These are phyloP conservation scores for Orestias chungarensis DNA, from an alignment of 2,797 vertebrate genomes.

Conservation along the genomic window DNA sequence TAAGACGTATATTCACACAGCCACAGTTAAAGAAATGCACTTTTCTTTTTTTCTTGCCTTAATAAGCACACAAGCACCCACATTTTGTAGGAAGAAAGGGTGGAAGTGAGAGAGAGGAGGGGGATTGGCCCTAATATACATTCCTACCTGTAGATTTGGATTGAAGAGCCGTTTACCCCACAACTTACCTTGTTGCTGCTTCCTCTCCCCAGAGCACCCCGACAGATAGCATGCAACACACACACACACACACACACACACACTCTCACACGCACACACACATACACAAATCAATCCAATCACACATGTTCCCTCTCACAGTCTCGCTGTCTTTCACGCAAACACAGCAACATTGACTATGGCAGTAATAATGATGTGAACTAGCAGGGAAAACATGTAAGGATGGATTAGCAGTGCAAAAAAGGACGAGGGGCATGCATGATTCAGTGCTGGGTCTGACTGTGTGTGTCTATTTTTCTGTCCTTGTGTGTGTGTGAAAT, in stretches of 20 bases:
- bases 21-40: slow-evolving; percentile 26
- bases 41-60: slow-evolving; percentile 21
- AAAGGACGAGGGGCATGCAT: slow-evolving; percentile 70
- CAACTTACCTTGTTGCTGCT: slow-evolving; percentile 80
- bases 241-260: slow-evolving; percentile 46
- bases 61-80: slow-evolving; percentile 33
- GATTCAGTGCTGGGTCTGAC: slow-evolving; percentile 57
- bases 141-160: slow-evolving; percentile 82
- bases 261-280: slow-evolving; percentile 27
- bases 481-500: slow-evolving; percentile 8
- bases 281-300: slow-evolving; percentile 19
- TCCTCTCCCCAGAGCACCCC: slow-evolving; percentile 72
- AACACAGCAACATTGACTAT: slow-evolving; percentile 61
- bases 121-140: slow-evolving; percentile 42
- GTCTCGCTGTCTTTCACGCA: slow-evolving; percentile 18
- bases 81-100: slow-evolving; percentile 43
- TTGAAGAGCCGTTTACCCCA: slow-evolving; percentile 77
- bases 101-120: slow-evolving; percentile 7
- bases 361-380: slow-evolving; percentile 65
- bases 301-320: slow-evolving; percentile 22
- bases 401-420: slow-evolving; percentile 76
- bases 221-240: slow-evolving; percentile 79
- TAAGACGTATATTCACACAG: slow-evolving; percentile 26
- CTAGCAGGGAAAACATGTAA: slow-evolving; percentile 70
- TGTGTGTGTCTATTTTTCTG: slow-evolving; percentile 26